Base-by-base conservation (phyloP, 2,888 invertebrate genomes). In the Crocallis elinguaria region DNA sequence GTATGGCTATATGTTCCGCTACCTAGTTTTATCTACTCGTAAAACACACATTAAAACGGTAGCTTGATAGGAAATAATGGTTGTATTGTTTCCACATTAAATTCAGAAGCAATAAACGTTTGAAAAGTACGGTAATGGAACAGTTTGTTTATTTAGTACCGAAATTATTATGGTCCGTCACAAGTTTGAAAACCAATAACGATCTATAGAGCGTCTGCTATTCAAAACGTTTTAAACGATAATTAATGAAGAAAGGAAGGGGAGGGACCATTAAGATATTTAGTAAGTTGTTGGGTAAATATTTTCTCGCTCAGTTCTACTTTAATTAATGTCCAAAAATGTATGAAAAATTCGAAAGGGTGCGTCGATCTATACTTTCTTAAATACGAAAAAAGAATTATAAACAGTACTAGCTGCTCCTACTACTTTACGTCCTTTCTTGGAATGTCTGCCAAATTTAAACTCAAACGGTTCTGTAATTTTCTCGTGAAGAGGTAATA, bases 1-100 rank as follows among this genome's bases (percentile, higher is more conserved):
- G 14, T 35, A 21, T n/a, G 16, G 33, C 43, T 32, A 48, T 54
- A 43, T 25, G 53, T 49, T 49, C 30, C 48, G 53, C 25, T 43
- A 29, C 27, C 38, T 54, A 33, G 43, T 33, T 49, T 54, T 54
- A 49, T 43, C 29, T 43, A 21, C 38, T 37, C 53, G 33, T 53
- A 48, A 53, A 53, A 46, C 19, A 38, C 11, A 37, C 43, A 43
- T 53, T 44, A 48, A 37, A 38, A 9, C n/a, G 19, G 16, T 9
- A 12, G 16, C 8, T 7, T 27, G 27, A 41, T 42, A 52, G 36
- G 23, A 43, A 43, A 32, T 36, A 32, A 19, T 41, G 41, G 46
- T 48, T 42, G 41, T 37, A 41, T 46, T 41, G 36, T 52, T 51
- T 16, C 27, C 14, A 37, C 39, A 44, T 41, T 33, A 12, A 29